Percentiles rank a stretch among this genome's conserved stretches.
Evolutionary conservation across 2,113 vertebrate species (phyloP).

Genomic region (Megatriorchis doriae): DNA sequence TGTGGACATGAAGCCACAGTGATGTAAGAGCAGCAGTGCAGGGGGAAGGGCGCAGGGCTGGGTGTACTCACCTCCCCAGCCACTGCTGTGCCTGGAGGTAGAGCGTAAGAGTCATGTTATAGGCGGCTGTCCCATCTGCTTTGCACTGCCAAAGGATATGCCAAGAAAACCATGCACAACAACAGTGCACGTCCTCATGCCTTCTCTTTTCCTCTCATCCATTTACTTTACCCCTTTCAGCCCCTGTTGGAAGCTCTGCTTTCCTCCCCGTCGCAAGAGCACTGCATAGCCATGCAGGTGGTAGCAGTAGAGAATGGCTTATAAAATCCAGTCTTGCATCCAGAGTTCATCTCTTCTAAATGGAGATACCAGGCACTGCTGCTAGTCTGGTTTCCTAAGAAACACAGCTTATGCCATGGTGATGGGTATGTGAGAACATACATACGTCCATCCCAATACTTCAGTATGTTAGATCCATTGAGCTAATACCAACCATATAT

Average conservation of each 20-base stretch:
- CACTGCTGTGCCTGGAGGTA: not conserved
- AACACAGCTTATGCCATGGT: slow-evolving; percentile 34
- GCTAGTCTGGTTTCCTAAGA: slow-evolving; percentile 57
- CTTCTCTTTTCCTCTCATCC: not conserved
- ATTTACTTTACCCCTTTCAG: not conserved
- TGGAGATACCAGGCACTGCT: not conserved
- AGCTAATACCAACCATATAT: not conserved
- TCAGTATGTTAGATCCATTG: not conserved
- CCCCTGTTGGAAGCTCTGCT: not conserved
- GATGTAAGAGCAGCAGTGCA: not conserved
- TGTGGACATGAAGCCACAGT: not conserved
- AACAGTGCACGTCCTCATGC: not conserved
- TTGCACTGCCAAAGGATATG: not conserved
- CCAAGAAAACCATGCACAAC: not conserved
- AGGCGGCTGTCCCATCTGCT: not conserved
- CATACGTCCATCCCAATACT: not conserved
- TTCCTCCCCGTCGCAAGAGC: not conserved
- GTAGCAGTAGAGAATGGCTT: not conserved
- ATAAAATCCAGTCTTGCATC: not conserved
- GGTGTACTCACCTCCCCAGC: not conserved
- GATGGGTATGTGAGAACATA: not conserved
- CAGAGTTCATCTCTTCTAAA: not conserved
- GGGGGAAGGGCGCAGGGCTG: not conserved
- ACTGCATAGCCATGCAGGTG: not conserved
- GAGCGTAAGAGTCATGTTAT: not conserved